Evolutionary conservation across 2,888 invertebrate genomes (phyloP), one percentile per base, ranked within the genome.

Genomic region (Lordiphosa fenestrarum): DNA sequence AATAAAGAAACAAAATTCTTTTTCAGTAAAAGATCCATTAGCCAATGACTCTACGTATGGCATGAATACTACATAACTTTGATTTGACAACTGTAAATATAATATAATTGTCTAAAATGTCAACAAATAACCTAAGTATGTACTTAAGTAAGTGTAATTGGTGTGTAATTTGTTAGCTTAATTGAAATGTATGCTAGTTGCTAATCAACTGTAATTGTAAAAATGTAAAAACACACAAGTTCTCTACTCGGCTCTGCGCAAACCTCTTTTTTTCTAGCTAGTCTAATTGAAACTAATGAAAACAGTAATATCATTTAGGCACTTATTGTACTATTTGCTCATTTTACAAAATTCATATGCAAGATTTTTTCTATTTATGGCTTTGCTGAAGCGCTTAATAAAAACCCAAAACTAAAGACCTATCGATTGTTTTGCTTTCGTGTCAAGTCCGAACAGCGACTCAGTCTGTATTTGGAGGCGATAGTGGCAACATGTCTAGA

Each of bases 301-400:
- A 9, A 10, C 9, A 30, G 10, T 30, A 30, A 30, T 10, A 30
- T 30, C 30, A 30, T 30, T 30, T 30, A 30, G 30, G 30, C 30
- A 30, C 9, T 10, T 30, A 10, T 30, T 30, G 30, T 30, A 30
- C 30, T 9, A 9, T 59, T 62, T 53, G 65, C 67, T 70, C 64
- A 73, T 68, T 72, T 71, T 57, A 48, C 33, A 25, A 50, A 55
- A 46, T 25, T 49, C n/a, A 58, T 54, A 23, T 37, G 52, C 40
- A 35, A 58, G 25, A n/a, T 38, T 36, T 39, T 60, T 59, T 44
- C 9, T 15, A 56, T 68, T 60, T 64, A 64, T 53, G 64, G 56
- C 71, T 60, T 62, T 65, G 73, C 71, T 71, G 48, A 73, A 73
- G n/a, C 68, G 71, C 62, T 71, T 60, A 72, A 72, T 72, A 72